Conservation (phyloP, 2,797 vertebrate genomes). For the Sternarchorhynchus goeldii region DNA sequence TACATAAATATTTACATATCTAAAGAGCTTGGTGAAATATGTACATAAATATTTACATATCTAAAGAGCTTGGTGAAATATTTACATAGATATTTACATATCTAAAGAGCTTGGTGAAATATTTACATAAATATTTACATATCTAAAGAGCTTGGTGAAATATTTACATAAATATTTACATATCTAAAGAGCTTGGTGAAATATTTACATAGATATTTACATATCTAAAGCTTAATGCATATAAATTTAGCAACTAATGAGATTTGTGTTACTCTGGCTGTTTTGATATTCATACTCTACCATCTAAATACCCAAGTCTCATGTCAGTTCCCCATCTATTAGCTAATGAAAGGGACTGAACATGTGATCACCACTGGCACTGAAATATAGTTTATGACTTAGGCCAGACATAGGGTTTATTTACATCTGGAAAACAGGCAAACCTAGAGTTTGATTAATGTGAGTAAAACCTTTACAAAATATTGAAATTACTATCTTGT, state of each 20-base stretch:
- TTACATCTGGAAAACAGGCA: neutral
- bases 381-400: neutral
- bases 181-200: conserved; percentile 34
- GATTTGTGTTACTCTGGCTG: conserved; percentile 26
- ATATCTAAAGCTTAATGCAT: too few species aligned
- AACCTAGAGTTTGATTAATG: neutral
- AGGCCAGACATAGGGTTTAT: neutral
- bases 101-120: conserved; percentile 13
- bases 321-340: too few species aligned
- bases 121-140: neutral
- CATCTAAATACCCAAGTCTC: neutral
- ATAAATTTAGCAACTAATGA: conserved; percentile 21
- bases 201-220: conserved; percentile 27
- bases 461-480: conserved; percentile 8
- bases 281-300: conserved; percentile 2
- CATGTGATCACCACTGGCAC: neutral
- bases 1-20: neutral
- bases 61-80: conserved; percentile 40
- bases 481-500: neutral
- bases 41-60: conserved; percentile 11
- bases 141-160: conserved; percentile 34
- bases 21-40: conserved; percentile 40
- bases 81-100: conserved; percentile 17
- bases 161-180: conserved; percentile 25
- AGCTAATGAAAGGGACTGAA: neutral